phyloP scores from a whole-genome alignment of 2,113 vertebrate genomes.

The Anoplopoma fimbria region DNA sequence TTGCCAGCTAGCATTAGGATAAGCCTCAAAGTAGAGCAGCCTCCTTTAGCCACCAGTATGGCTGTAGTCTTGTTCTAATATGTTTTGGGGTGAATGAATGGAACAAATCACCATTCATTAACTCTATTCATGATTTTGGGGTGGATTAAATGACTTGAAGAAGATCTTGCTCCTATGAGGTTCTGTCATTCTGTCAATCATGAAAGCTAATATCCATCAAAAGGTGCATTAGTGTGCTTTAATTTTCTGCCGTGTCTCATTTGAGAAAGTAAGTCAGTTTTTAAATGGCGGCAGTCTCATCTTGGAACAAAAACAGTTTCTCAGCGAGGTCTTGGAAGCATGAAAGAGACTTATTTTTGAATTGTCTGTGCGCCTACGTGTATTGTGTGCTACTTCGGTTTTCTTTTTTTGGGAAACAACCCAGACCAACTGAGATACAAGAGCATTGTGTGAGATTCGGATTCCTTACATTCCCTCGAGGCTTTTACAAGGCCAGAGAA shows the following conservation, averaged over 20 bases:
- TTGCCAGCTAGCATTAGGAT: neutral
- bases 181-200: neutral
- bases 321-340: neutral
- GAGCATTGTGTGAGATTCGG: constrained; percentile 45
- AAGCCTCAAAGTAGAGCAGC: too few species aligned
- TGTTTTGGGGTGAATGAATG: neutral
- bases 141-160: neutral
- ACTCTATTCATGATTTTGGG: neutral
- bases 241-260: neutral
- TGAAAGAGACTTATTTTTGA: constrained; percentile 8
- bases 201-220: neutral
- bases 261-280: neutral
- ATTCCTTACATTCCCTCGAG: neutral
- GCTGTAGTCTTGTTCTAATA: too few species aligned
- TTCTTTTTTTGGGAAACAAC: neutral
- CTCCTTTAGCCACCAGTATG: neutral
- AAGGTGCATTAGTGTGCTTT: constrained; percentile 1
- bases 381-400: neutral
- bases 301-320: neutral
- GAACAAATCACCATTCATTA: neutral
- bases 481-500: constrained; percentile 24
- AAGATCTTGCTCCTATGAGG: neutral
- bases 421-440: constrained; percentile 8
- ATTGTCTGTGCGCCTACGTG: neutral
- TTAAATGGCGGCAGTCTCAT: neutral